Evolutionary conservation across 2,113 vertebrate genomes (phyloP).

Genomic region (Aspiorhynchus laticeps): DNA sequence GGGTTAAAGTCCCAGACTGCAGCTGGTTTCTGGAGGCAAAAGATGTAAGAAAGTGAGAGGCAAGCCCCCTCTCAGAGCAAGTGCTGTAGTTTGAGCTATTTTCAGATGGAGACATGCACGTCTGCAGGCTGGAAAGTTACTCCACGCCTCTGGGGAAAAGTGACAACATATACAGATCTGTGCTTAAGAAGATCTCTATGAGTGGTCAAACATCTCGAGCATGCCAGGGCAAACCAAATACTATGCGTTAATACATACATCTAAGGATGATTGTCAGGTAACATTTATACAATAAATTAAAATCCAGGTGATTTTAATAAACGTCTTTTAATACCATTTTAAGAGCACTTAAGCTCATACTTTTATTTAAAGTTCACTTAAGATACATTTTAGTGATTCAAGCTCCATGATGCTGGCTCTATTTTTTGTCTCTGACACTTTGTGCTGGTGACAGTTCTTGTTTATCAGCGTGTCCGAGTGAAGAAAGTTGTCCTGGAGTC

Average conservation of each 20-base stretch:
- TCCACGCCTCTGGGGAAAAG: constrained; percentile 59
- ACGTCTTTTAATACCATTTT: background rate
- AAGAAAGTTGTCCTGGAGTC: constrained; percentile 1
- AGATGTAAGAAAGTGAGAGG: constrained; percentile 66
- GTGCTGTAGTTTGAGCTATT: constrained; percentile 78
- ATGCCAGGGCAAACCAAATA: constrained; percentile 1
- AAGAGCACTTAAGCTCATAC: constrained; percentile 19
- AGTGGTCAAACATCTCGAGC: constrained; percentile 52
- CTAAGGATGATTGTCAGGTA: background rate
- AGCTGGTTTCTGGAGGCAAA: constrained; percentile 65
- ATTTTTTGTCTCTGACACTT: constrained; percentile 49
- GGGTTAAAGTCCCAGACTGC: constrained; percentile 69
- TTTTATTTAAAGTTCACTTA: background rate
- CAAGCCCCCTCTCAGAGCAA: constrained; percentile 64
- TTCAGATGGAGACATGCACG: constrained; percentile 77
- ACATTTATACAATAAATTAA: background rate
- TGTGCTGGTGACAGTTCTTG: constrained; percentile 67
- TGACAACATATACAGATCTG: constrained; percentile 61
- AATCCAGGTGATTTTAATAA: background rate
- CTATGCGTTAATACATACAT: constrained; percentile 10
- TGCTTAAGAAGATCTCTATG: constrained; percentile 40
- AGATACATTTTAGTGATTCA: background rate
- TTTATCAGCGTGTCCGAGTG: constrained; percentile 56
- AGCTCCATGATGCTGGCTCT: constrained; percentile 38
- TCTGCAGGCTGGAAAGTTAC: constrained; percentile 65